Evolutionary conservation across 2,113 vertebrate species (phyloP).

Genomic region (Montifringilla adamsi): DNA sequence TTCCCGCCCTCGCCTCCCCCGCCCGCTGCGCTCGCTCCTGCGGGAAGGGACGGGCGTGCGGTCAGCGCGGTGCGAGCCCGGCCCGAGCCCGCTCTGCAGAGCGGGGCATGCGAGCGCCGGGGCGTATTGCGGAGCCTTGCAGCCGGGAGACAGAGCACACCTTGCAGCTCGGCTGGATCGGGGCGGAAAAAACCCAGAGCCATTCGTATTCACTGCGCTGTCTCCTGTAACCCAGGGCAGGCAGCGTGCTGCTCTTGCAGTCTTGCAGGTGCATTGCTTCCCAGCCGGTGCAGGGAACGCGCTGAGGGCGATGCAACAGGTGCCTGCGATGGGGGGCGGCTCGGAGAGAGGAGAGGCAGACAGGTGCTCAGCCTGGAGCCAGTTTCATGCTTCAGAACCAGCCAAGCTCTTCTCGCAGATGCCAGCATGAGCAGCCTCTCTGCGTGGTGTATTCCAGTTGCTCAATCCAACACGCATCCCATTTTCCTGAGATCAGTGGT

Average conservation of each 20-base stretch:
- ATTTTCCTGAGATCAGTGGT: neutral
- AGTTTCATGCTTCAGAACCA: neutral
- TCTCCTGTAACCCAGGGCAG: neutral
- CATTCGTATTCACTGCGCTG: neutral
- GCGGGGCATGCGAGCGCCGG: rapidly evolving
- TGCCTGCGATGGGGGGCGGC: neutral
- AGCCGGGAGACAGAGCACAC: neutral
- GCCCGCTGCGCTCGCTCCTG: neutral
- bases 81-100: neutral
- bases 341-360: neutral
- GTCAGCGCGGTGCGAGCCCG: neutral
- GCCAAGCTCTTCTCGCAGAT: neutral
- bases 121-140: neutral
- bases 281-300: neutral
- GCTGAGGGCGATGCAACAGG: neutral
- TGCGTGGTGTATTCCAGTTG: neutral
- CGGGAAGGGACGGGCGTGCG: neutral
- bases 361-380: neutral
- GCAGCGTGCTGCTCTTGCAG: rapidly evolving
- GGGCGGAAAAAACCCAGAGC: neutral
- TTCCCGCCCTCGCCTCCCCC: neutral
- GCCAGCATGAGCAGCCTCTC: neutral
- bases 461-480: neutral
- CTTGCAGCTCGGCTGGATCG: neutral
- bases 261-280: neutral